Percentiles rank a stretch among this genome's conserved stretches.
phyloP scores from a whole-genome alignment of 1,140 invertebrate genomes.

The Hyposmocoma kahamanoa region DNA sequence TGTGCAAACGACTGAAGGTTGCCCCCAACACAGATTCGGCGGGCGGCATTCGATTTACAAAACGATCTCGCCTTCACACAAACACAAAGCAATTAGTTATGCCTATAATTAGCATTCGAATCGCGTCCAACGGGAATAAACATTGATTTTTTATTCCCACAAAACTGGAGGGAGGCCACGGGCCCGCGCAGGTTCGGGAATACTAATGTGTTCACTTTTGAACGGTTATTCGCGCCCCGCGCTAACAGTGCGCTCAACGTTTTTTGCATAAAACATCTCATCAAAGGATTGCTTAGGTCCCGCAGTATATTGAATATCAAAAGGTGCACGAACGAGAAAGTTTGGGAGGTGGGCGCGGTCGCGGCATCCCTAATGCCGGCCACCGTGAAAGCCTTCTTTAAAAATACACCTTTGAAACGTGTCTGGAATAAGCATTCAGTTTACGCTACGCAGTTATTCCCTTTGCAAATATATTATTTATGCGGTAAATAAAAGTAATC shows the following conservation, averaged over 20 bases:
- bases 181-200: constrained; percentile 45
- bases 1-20: no score
- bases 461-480: constrained; percentile 19
- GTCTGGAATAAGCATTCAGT: constrained; percentile 48
- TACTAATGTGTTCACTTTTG: constrained; percentile 71
- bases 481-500: constrained; percentile 15
- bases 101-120: constrained; percentile 66
- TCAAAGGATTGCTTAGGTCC: constrained; percentile 69
- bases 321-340: constrained; percentile 61
- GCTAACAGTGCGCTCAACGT: constrained; percentile 56
- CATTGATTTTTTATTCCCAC: constrained; percentile 71
- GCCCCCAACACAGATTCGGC: constrained; percentile 16
- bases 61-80: constrained; percentile 41
- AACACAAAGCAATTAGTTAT: constrained; percentile 66
- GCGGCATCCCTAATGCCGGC: constrained; percentile 58
- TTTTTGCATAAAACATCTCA: constrained; percentile 74
- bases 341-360: constrained; percentile 45
- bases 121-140: constrained; percentile 62
- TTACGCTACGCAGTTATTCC: constrained; percentile 13
- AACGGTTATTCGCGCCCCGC: constrained; percentile 65
- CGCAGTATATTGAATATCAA: constrained; percentile 72
- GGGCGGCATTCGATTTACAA: constrained; percentile 31
- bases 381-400: constrained; percentile 61
- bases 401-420: constrained; percentile 68
- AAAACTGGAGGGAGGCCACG: constrained; percentile 51